Conservation (phyloP, 1,140 invertebrate species). For the Drosophila ogumai region DNA sequence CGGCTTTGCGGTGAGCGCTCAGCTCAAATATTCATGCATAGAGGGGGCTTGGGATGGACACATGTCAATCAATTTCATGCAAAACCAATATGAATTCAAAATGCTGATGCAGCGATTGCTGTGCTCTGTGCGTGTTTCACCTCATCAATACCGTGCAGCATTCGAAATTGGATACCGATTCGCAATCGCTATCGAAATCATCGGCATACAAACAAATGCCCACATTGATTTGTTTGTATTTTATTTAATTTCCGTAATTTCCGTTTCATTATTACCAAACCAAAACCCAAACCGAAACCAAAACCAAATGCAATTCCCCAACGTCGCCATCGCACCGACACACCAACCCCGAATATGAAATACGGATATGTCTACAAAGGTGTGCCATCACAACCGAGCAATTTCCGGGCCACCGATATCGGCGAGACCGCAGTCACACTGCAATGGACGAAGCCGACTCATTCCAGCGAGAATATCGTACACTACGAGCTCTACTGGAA, state of each 20-base stretch:
- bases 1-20: slow-evolving; percentile 21
- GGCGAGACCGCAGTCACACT: slow-evolving; percentile 94
- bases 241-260: slow-evolving; percentile 83
- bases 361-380: slow-evolving; percentile 84
- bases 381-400: slow-evolving; percentile 97
- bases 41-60: slow-evolving; percentile 19
- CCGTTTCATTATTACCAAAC: slow-evolving; percentile 80
- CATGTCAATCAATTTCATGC: slow-evolving; percentile 52
- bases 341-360: slow-evolving; percentile 35
- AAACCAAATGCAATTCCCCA: slow-evolving; percentile 64
- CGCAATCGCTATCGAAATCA: slow-evolving; percentile 38
- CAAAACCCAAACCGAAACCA: slow-evolving; percentile 17
- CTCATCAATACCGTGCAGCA: slow-evolving; percentile 35
- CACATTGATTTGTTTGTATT: slow-evolving; percentile 80
- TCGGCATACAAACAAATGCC: slow-evolving; percentile 74
- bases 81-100: slow-evolving; percentile 39
- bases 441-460: slow-evolving; percentile 95
- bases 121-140: slow-evolving; percentile 38
- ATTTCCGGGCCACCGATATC: slow-evolving; percentile 92
- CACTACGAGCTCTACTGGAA: slow-evolving; percentile 99
- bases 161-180: slow-evolving; percentile 19
- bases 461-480: slow-evolving; percentile 96
- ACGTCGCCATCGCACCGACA: slow-evolving; percentile 2
- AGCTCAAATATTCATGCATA: slow-evolving; percentile 31
- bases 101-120: slow-evolving; percentile 40